phyloP scores from a whole-genome alignment of 2,797 vertebrate species.

The Sebastes steindachneri region DNA sequence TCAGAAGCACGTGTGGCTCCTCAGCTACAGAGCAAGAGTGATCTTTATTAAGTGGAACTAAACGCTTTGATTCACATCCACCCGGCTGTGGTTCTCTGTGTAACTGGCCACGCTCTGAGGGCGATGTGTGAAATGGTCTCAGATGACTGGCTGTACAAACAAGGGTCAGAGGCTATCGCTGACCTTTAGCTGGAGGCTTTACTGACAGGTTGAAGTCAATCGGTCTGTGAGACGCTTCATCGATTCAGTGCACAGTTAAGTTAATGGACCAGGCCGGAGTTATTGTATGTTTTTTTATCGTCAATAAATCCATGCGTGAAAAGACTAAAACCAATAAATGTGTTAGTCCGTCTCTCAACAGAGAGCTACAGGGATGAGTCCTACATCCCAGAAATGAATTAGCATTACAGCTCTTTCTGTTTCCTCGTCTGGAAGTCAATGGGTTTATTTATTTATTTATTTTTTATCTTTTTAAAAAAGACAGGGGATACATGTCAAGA shows the following conservation, averaged over 20 bases:
- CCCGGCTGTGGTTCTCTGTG: neutral
- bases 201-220: neutral
- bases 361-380: too few species aligned
- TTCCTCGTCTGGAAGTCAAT: too few species aligned
- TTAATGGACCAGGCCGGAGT: neutral
- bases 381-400: too few species aligned
- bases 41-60: neutral
- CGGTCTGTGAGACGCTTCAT: neutral
- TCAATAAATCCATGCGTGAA: neutral
- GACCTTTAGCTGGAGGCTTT: neutral
- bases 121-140: conserved; percentile 4
- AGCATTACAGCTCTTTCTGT: too few species aligned
- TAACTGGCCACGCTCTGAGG: neutral
- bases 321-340: neutral
- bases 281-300: neutral
- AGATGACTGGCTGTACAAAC: neutral
- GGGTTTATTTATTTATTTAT: too few species aligned
- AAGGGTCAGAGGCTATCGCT: neutral
- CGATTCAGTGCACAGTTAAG: neutral
- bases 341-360: neutral
- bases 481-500: too few species aligned
- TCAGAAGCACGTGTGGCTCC: neutral
- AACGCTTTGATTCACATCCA: neutral
- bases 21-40: neutral
- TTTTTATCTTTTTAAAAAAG: too few species aligned